Percentiles rank a stretch among this genome's conserved stretches.
Evolutionary conservation across 2,888 invertebrate species (phyloP).

Genomic region (Osmoderma eremita): DNA sequence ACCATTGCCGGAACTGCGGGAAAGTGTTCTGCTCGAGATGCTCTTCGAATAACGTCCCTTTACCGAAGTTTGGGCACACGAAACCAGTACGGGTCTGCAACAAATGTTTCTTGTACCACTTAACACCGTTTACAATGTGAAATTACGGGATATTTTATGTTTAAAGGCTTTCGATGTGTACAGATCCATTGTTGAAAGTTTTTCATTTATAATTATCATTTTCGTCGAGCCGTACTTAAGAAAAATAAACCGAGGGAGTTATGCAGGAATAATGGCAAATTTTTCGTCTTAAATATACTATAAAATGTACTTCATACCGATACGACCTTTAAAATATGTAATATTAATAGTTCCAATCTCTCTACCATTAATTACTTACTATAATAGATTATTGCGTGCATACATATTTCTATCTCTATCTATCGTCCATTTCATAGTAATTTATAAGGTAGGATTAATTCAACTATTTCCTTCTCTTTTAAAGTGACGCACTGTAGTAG

Average conservation of each 20-base stretch:
- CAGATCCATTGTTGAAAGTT: background rate
- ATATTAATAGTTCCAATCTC: slow-evolving; percentile 2
- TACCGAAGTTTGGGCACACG: slow-evolving; percentile 91
- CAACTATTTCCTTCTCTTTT: background rate
- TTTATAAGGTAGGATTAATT: slow-evolving; percentile 9
- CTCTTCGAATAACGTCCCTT: slow-evolving; percentile 90
- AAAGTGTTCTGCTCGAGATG: slow-evolving; percentile 95
- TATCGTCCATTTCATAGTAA: slow-evolving; percentile 28
- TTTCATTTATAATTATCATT: slow-evolving; percentile 1
- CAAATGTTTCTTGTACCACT: slow-evolving; percentile 81
- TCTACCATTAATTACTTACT: background rate
- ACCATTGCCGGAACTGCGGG: slow-evolving; percentile 98
- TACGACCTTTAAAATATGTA: slow-evolving; percentile 19
- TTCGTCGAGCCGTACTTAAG: slow-evolving; percentile 26
- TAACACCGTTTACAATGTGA: slow-evolving; percentile 71
- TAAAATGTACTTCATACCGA: slow-evolving; percentile 30
- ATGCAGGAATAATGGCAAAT: background rate
- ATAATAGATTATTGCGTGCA: background rate
- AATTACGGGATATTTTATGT: slow-evolving; percentile 42
- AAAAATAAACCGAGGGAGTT: background rate
- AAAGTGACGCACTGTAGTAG: too few species aligned
- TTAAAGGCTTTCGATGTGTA: slow-evolving; percentile 8
- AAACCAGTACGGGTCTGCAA: slow-evolving; percentile 96
- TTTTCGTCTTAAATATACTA: slow-evolving; percentile 20
- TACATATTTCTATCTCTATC: slow-evolving; percentile 13